Evolutionary conservation across 2,797 vertebrate species (phyloP).

Genomic region (Cossypha caffra): DNA sequence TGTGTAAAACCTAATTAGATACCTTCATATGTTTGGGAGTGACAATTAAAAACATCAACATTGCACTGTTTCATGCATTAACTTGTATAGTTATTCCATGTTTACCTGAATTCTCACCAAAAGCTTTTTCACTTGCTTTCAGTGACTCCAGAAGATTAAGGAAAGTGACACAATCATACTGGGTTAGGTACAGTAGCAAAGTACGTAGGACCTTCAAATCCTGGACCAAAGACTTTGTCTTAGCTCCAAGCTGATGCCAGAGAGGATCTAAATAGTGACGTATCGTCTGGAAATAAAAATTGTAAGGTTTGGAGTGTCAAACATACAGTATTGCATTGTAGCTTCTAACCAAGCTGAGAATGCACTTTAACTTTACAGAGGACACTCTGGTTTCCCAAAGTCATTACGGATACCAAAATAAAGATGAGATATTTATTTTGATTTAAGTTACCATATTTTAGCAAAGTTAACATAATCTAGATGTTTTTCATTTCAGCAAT

Average conservation of each 20-base stretch:
- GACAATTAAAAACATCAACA: slow-evolving; percentile 40
- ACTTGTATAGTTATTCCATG: background rate
- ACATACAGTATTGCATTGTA: background rate
- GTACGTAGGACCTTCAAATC: slow-evolving; percentile 92
- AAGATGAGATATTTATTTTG: background rate
- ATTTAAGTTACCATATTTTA: background rate
- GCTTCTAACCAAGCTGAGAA: background rate
- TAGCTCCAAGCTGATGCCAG: slow-evolving; percentile 95
- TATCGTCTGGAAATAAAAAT: slow-evolving; percentile 83
- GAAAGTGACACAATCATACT: slow-evolving; percentile 97
- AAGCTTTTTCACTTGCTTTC: slow-evolving; percentile 90
- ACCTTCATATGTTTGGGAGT: slow-evolving; percentile 4
- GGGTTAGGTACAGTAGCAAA: slow-evolving; percentile 91
- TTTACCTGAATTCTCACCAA: slow-evolving; percentile 94
- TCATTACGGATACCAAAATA: background rate
- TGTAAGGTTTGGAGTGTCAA: background rate
- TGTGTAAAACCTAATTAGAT: slow-evolving; percentile 54
- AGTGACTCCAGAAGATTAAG: slow-evolving; percentile 95
- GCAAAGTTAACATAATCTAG: background rate
- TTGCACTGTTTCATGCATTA: background rate
- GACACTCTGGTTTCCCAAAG: background rate
- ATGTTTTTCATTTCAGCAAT: background rate
- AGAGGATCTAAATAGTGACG: slow-evolving; percentile 93
- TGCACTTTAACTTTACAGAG: background rate
- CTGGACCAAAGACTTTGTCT: slow-evolving; percentile 93